Base-by-base conservation (phyloP, 2,797 vertebrate species). In the Myotis myotis region DNA sequence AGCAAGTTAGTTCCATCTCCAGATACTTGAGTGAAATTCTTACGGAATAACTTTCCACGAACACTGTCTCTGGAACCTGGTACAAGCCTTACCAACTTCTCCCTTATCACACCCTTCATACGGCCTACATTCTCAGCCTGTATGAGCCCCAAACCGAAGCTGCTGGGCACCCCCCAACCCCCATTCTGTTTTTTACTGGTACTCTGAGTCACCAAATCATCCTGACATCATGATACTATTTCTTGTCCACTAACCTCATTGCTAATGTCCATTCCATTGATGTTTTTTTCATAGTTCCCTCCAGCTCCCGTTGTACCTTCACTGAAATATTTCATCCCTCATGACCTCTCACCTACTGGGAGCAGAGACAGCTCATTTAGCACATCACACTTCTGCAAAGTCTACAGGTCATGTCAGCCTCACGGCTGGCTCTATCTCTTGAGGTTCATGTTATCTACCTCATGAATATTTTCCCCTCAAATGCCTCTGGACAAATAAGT, bases 11-110 rank as follows among this genome's bases (percentile, higher is more conserved):
- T 92, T 49, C 71, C 57, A 81, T 70, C 30, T 60, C 44, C 71
- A 78, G 79, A 64, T n/a, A 82, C 47, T 38, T 68, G 20, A 87
- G 36, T 47, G 38, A 94, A 91, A 85, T 71, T 38, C 91, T 93
- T 88, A 22, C 53, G 64, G 41, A 92, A 84, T 47, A 80, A 76
- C 19, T 90, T 89, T 83, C 79, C n/a, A 41, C n/a, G 15, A 53
- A 28, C 85, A 19, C 23, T 81, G 51, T 83, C 38, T 84, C 72
- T 76, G 68, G 44, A 62, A 80, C 19, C 79, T 30, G n/a, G 6
- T 92, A 62, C 16, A 78, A 55, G 64, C 55, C 10, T 13, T 84
- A 25, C 36, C 87, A 25, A 33, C 3, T 23, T 80, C 6, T 60
- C 25, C 23, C 55, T 44, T 49, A 12, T 41, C 66, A 22, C 13